phyloP scores from a whole-genome alignment of 2,797 vertebrate species.

The Pogoniulus pusillus region DNA sequence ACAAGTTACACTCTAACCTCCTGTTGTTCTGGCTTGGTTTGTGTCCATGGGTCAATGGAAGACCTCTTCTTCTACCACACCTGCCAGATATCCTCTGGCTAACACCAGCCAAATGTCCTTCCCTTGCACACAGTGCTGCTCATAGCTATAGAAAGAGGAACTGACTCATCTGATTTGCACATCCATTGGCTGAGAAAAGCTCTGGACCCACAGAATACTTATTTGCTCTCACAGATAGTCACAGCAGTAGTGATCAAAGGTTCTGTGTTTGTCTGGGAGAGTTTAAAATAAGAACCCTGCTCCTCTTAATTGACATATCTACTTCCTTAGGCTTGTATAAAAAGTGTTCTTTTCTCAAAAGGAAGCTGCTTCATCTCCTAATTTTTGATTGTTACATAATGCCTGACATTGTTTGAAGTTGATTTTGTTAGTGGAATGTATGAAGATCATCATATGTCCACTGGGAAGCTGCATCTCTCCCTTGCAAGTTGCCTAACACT shows the following conservation, averaged over 20 bases:
- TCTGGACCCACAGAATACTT: neutral
- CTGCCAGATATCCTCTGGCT: neutral
- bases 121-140: neutral
- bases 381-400: neutral
- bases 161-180: rapidly evolving
- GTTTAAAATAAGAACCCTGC: neutral
- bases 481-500: neutral
- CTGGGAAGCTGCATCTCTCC: neutral
- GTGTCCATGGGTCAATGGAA: neutral
- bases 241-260: neutral
- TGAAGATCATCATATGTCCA: neutral
- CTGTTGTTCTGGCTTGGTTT: neutral
- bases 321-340: neutral
- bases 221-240: neutral
- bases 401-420: neutral
- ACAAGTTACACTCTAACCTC: neutral
- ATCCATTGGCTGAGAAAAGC: neutral
- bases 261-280: neutral
- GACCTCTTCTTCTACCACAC: neutral
- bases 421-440: neutral
- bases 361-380: neutral
- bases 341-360: neutral
- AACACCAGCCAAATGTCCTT: neutral
- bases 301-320: neutral
- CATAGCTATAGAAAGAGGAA: rapidly evolving